Evolutionary conservation across 2,113 vertebrate genomes (phyloP).

Genomic region (Pelmatolapia mariae): DNA sequence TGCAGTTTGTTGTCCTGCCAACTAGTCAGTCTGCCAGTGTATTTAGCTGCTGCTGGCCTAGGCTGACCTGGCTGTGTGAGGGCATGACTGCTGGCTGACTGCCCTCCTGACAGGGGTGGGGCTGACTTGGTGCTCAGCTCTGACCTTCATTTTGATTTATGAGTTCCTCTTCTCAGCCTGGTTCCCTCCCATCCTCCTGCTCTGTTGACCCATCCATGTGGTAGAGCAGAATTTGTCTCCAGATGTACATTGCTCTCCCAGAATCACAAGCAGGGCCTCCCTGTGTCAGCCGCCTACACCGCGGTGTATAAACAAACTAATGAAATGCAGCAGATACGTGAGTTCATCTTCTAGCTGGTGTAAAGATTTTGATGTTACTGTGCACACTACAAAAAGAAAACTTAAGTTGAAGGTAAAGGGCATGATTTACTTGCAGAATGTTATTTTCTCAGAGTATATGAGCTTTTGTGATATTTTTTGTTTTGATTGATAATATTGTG

Average conservation of each 20-base stretch:
- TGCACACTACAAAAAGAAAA: neutral
- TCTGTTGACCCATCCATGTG: neutral
- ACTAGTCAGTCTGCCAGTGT: neutral
- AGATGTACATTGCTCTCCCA: neutral
- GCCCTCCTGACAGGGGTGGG: slow-evolving; percentile 36
- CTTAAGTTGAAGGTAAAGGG: neutral
- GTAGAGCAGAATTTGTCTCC: slow-evolving; percentile 6
- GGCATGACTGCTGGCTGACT: slow-evolving; percentile 13
- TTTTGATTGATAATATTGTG: neutral
- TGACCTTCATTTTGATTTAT: slow-evolving; percentile 55
- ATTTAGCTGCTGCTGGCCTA: slow-evolving; percentile 10
- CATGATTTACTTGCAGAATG: neutral
- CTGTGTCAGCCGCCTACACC: slow-evolving; percentile 13
- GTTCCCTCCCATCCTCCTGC: neutral
- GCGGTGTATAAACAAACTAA: slow-evolving; percentile 28
- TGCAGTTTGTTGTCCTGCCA: slow-evolving; percentile 26
- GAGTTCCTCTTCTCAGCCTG: slow-evolving; percentile 21
- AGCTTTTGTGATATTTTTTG: neutral
- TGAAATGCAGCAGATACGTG: slow-evolving; percentile 34
- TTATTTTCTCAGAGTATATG: neutral
- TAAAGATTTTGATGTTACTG: neutral
- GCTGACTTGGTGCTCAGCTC: neutral
- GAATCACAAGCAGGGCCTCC: neutral
- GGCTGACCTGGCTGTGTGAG: neutral
- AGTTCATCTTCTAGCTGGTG: neutral